Percentiles rank a stretch among this genome's conserved stretches.
These are phyloP conservation scores for Adelges cooleyi DNA, from an alignment of 1,140 invertebrate species.

Conservation along the genomic window DNA sequence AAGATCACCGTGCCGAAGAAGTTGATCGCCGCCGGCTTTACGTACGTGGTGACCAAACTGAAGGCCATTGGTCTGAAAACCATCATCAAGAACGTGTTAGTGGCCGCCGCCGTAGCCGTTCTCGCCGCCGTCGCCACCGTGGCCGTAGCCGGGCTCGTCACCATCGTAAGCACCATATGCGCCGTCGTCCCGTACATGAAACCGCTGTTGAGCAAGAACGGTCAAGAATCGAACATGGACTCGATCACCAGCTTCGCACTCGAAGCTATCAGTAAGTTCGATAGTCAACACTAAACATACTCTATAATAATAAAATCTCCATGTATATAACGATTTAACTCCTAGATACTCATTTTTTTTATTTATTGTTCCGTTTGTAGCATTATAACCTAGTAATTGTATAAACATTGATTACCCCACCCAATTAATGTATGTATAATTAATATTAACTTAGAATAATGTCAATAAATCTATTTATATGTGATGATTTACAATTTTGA, in stretches of 20 bases:
- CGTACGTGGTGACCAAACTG: background rate
- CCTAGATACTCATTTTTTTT: background rate
- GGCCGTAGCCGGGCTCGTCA: conserved; percentile 1
- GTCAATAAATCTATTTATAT: too few species aligned
- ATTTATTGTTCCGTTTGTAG: background rate
- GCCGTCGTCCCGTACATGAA: background rate
- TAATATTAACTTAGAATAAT: too few species aligned
- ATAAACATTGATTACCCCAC: too few species aligned
- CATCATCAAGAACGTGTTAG: background rate
- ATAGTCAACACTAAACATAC: background rate
- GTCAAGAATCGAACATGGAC: background rate
- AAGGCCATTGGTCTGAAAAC: background rate
- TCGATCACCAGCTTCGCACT: background rate
- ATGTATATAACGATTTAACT: background rate
- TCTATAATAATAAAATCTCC: too few species aligned
- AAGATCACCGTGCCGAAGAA: background rate
- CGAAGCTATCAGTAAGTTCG: background rate
- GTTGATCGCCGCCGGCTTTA: background rate
- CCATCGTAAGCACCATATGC: background rate
- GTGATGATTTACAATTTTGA: too few species aligned
- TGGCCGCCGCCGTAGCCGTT: background rate
- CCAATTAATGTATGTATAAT: too few species aligned
- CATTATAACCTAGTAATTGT: too few species aligned
- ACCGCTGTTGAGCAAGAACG: too few species aligned
- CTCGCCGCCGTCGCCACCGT: background rate